Conservation (phyloP, 2,797 vertebrate species). For the Triplophysa yarkandensis region DNA sequence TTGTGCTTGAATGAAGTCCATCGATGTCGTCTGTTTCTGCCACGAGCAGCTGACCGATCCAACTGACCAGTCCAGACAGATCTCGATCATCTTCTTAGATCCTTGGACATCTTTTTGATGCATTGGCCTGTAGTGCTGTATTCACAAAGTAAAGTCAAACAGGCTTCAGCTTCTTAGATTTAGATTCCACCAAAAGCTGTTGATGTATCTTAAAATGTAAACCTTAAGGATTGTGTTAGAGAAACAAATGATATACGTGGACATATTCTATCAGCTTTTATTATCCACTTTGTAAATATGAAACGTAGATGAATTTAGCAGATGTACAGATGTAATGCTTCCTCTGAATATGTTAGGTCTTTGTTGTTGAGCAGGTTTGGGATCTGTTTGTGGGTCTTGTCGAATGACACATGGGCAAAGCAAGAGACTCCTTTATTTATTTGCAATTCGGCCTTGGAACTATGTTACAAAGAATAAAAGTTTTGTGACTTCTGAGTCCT, state of each 20-base stretch:
- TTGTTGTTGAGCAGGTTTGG: constrained; percentile 62
- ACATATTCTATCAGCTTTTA: constrained; percentile 21
- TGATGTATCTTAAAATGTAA: no score
- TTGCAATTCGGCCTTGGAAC: constrained; percentile 82
- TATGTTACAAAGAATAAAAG: constrained; percentile 70
- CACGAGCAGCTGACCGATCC: not conserved
- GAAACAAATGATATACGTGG: constrained; percentile 42
- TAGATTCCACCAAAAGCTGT: not conserved
- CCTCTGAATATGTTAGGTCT: constrained; percentile 64
- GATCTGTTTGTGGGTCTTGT: constrained; percentile 58
- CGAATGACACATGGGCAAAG: constrained; percentile 64
- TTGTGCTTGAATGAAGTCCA: constrained; percentile 16
- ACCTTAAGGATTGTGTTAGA: constrained; percentile 1
- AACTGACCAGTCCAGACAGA: not conserved
- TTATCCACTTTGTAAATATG: constrained; percentile 43
- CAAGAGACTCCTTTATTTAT: constrained; percentile 84
- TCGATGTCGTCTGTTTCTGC: not conserved
- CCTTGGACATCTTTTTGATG: not conserved
- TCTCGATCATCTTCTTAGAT: no score
- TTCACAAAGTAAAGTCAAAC: not conserved
- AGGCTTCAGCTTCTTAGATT: not conserved
- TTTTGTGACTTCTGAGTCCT: constrained; percentile 65
- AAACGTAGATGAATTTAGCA: constrained; percentile 58
- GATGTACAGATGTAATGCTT: constrained; percentile 67
- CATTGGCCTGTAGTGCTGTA: not conserved